phyloP scores from a whole-genome alignment of 2,797 vertebrate species.

The Chaetodon trifasciatus region DNA sequence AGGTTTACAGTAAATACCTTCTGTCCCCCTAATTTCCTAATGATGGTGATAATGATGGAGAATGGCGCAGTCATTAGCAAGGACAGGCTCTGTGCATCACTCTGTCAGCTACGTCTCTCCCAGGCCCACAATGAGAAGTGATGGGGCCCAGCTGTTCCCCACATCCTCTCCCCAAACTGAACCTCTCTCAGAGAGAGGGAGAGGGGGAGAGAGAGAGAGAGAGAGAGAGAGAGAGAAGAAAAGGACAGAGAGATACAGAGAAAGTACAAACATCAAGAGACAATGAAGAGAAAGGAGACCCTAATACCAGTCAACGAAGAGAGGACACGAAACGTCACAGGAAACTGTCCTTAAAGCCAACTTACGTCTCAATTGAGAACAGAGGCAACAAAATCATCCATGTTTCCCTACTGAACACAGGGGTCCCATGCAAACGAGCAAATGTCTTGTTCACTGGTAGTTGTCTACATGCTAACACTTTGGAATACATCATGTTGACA shows the following conservation, averaged over 20 bases:
- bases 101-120: conserved; percentile 95
- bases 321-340: conserved; percentile 45
- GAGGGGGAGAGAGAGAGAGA: not conserved
- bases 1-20: conserved; percentile 99
- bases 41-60: conserved; percentile 99
- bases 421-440: conserved; percentile 2
- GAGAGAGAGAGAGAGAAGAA: not conserved
- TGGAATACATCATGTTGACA: not conserved
- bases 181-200: conserved; percentile 47
- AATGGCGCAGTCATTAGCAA: conserved; percentile 98
- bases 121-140: conserved; percentile 95
- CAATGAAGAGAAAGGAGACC: conserved; percentile 17
- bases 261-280: conserved; percentile 15
- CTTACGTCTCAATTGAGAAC: conserved; percentile 8
- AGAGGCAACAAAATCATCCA: not conserved
- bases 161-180: conserved; percentile 76
- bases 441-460: not conserved
- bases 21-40: conserved; percentile 99
- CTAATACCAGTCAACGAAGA: conserved; percentile 35
- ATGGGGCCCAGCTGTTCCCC: conserved; percentile 96
- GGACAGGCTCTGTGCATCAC: conserved; percentile 98
- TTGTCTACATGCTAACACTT: not conserved
- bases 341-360: not conserved
- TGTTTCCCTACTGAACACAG: not conserved
- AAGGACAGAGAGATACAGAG: conserved; percentile 22